Percentiles rank a stretch among this genome's conserved stretches.
phyloP scores from a whole-genome alignment of 2,888 invertebrate genomes.

The Aphrophora alni region DNA sequence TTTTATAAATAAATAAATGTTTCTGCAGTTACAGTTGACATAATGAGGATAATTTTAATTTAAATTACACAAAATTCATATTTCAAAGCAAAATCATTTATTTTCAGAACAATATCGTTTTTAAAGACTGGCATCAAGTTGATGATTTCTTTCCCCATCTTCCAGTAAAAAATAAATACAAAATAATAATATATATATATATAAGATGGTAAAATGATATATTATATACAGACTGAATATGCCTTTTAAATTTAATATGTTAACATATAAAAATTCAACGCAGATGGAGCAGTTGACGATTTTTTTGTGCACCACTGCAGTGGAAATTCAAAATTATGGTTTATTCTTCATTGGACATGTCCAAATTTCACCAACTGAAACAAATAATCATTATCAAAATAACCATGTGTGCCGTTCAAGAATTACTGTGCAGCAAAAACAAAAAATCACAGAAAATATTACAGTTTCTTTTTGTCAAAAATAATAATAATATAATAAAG shows the following conservation, averaged over 20 bases:
- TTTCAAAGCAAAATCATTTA: not conserved
- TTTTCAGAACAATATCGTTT: not conserved
- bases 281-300: not conserved
- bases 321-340: not conserved
- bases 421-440: no score
- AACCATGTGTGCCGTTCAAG: no score
- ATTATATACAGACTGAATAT: not conserved
- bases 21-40: no score
- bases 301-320: not conserved
- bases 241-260: not conserved
- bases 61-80: no score
- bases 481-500: no score
- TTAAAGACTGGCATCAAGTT: not conserved
- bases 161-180: conserved; percentile 40
- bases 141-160: conserved; percentile 40
- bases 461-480: no score
- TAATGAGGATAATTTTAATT: no score
- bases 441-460: no score
- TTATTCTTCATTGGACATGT: not conserved
- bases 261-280: not conserved
- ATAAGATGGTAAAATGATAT: not conserved
- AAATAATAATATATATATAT: conserved; percentile 22
- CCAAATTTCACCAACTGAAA: not conserved
- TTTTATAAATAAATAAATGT: no score
- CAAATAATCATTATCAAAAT: not conserved